phyloP scores from a whole-genome alignment of 2,888 invertebrate species.

The Nipponacmea schrenckii region DNA sequence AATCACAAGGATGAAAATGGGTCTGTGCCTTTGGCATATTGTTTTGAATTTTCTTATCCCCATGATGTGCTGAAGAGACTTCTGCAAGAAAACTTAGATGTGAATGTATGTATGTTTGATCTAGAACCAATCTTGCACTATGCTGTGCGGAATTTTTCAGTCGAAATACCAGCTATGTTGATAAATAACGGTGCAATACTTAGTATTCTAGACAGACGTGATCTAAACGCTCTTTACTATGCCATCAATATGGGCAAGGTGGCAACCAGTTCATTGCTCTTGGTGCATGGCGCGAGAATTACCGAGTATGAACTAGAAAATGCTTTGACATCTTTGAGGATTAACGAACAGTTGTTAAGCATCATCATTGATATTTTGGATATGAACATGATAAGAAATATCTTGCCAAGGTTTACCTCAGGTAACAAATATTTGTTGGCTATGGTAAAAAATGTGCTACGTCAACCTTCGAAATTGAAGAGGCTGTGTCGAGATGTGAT shows the following conservation, averaged over 20 bases:
- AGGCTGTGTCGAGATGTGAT: background rate
- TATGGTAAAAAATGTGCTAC: background rate
- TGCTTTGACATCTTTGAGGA: conserved; percentile 2
- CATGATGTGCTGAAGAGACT: background rate
- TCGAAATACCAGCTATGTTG: background rate
- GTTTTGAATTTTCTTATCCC: conserved; percentile 3
- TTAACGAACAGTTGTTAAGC: background rate
- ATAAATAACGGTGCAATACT: background rate
- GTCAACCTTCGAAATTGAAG: background rate
- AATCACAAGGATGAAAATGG: background rate
- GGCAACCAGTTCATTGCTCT: background rate
- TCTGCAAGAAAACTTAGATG: background rate
- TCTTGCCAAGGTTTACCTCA: background rate
- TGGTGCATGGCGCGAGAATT: background rate
- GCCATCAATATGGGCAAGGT: background rate
- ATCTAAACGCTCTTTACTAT: background rate
- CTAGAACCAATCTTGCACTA: background rate
- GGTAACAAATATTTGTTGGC: background rate
- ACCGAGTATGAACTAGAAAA: background rate
- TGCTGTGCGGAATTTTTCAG: background rate
- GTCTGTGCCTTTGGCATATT: background rate
- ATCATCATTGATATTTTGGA: background rate
- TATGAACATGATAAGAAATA: background rate
- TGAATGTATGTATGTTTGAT: background rate
- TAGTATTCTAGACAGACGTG: background rate